Base-by-base conservation (phyloP, 2,113 vertebrate species). In the Colinus virginianus region DNA sequence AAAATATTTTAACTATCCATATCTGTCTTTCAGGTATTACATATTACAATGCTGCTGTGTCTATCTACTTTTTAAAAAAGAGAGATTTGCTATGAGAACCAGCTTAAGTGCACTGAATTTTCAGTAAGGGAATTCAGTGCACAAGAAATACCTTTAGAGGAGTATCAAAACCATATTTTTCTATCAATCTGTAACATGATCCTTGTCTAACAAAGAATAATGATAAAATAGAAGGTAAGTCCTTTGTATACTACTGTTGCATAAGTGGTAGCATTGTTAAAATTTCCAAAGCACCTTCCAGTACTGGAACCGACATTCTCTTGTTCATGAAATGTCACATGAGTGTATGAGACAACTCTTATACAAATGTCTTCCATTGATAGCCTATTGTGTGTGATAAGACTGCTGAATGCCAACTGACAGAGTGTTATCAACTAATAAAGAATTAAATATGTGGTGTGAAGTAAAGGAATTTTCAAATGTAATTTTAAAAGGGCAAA, bases 321-420 rank as follows among this genome's bases (percentile, higher is more conserved):
- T 26, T 56, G 4, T 46, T 90, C 25, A 32, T 45, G 18, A 30
- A 74, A 66, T 51, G 7, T 36, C 84, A 18, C 15, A 11, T 42
- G 3, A 13, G 5, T 66, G 8, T 25, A 42, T 40, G 23, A 56
- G 45, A 67, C 3, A 26, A 1, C 30, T 71, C 25, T 72, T 61
- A 45, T 10, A 56, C 62, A 43, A 69, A 26, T 9, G 0, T 62
- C 9, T 74, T 72, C 9, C 2, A 42, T 7, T 23, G 12, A 18
- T 36, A 3, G 4, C 5, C 5, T 53, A 32, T 3, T 7, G 1
- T n/a, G 32, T 53, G 1, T 43, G 3, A 51, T 26, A 51, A 51
- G 49, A 28, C 13, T 51, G 26, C 25, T 51, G 49, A 51, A 51
- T 28, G 7, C 25, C 25, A 28, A 51, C 25, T 26, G 49, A 28